Conservation (phyloP, 2,888 invertebrate species). For the Caenorhabditis sp. region DNA sequence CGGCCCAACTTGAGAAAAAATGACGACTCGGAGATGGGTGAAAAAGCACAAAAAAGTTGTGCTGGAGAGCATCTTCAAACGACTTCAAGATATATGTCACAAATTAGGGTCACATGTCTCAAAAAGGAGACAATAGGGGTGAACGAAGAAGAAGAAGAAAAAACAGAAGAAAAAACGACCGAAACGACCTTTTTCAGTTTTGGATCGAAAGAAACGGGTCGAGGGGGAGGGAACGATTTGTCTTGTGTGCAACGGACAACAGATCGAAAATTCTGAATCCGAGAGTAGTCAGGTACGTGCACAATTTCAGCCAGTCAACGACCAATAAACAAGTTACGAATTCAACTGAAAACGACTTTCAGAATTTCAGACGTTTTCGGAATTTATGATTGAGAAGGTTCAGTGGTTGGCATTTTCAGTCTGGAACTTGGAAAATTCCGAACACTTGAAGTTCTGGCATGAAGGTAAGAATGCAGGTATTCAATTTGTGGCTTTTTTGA, state of each 20-base stretch:
- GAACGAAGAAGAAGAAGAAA: not conserved
- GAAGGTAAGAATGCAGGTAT: too few relatives aligned
- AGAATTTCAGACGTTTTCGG: not conserved
- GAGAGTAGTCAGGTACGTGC: slow-evolving; percentile 10
- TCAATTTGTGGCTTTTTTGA: too few relatives aligned
- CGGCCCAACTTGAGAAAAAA: slow-evolving; percentile 35
- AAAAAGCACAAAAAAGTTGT: slow-evolving; percentile 40
- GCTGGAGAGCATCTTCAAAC: slow-evolving; percentile 7
- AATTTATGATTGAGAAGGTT: not conserved
- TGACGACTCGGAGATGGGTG: slow-evolving; percentile 39
- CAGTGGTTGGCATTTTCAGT: not conserved
- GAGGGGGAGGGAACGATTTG: slow-evolving; percentile 36
- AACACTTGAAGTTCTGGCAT: too few relatives aligned
- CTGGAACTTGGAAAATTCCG: too few relatives aligned
- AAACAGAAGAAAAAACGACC: slow-evolving; percentile 20
- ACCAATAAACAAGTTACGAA: slow-evolving; percentile 15
- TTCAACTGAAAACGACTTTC: not conserved
- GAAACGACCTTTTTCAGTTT: slow-evolving; percentile 45
- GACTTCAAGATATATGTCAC: slow-evolving; percentile 49
- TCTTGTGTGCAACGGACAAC: slow-evolving; percentile 32
- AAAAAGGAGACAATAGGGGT: not conserved
- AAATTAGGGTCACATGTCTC: slow-evolving; percentile 50
- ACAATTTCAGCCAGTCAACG: slow-evolving; percentile 25
- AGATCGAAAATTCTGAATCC: slow-evolving; percentile 55
- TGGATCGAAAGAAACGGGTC: slow-evolving; percentile 25